Conservation (phyloP, 1,140 invertebrate species). For the Drosophila lowei region DNA sequence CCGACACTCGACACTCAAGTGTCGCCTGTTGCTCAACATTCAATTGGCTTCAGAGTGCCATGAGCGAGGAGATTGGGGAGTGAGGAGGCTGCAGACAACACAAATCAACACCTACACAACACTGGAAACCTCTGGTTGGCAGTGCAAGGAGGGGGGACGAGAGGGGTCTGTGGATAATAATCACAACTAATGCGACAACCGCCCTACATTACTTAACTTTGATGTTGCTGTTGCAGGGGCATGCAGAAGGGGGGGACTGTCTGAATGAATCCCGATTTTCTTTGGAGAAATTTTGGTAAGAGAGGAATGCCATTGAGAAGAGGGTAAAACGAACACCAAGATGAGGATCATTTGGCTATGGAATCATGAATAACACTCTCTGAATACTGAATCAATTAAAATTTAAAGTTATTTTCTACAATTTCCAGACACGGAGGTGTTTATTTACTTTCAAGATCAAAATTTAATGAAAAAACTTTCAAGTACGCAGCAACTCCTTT, state of each 20-base stretch:
- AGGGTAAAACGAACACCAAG: not conserved
- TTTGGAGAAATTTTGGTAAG: not conserved
- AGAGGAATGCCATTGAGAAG: not conserved
- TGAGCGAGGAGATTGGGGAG: not conserved
- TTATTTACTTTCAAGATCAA: no score
- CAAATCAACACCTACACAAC: constrained; percentile 76
- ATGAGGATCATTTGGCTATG: no score
- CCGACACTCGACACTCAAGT: constrained; percentile 50
- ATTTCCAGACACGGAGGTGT: no score
- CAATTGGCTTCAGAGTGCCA: constrained; percentile 57
- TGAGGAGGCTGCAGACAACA: constrained; percentile 51
- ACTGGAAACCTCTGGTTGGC: constrained; percentile 18
- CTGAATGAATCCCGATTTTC: constrained; percentile 5
- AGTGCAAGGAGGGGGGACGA: not conserved
- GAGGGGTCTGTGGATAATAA: constrained; percentile 57
- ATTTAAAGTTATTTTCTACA: not conserved
- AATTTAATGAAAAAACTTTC: not conserved
- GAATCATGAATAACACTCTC: not conserved
- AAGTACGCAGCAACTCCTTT: constrained; percentile 18
- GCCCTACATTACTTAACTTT: constrained; percentile 59
- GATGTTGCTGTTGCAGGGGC: constrained; percentile 31
- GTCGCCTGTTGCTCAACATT: constrained; percentile 66
- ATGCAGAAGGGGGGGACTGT: no score
- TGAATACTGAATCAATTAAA: not conserved
- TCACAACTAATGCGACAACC: constrained; percentile 73